Evolutionary conservation across 2,797 vertebrate species (phyloP).

Genomic region (Catostomus latipinnis): DNA sequence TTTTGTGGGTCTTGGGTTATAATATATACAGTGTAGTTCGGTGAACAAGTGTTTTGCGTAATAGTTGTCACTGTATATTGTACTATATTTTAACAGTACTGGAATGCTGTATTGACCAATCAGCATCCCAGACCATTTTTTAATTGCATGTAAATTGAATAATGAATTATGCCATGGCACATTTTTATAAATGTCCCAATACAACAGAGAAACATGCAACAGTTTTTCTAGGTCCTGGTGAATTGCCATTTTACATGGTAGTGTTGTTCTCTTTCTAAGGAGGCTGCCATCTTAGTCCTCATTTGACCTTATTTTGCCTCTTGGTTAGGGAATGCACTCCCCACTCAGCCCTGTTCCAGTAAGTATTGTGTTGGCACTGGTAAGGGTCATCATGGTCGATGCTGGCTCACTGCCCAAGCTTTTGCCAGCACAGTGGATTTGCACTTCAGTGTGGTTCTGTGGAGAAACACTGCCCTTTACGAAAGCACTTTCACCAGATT

Average conservation of each 20-base stretch:
- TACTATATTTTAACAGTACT: neutral
- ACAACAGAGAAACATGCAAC: too few relatives aligned
- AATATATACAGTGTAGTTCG: too few relatives aligned
- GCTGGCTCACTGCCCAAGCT: slow-evolving; percentile 65
- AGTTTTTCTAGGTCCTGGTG: too few relatives aligned
- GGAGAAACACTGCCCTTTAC: slow-evolving; percentile 73
- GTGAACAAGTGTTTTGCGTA: neutral
- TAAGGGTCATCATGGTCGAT: slow-evolving; percentile 71
- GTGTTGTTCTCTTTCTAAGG: neutral
- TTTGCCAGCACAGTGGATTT: slow-evolving; percentile 69
- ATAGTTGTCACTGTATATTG: neutral
- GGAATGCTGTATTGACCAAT: too few relatives aligned
- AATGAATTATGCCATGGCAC: too few relatives aligned
- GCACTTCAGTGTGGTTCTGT: slow-evolving; percentile 67
- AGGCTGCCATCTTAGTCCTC: slow-evolving; percentile 32
- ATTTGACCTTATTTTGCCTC: slow-evolving; percentile 54
- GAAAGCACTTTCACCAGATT: slow-evolving; percentile 62
- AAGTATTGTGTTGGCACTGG: slow-evolving; percentile 67
- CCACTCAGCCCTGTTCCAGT: slow-evolving; percentile 47
- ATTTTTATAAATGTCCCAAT: too few relatives aligned
- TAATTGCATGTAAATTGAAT: too few relatives aligned
- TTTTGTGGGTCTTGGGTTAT: too few relatives aligned
- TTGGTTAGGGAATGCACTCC: slow-evolving; percentile 45
- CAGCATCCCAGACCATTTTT: too few relatives aligned
- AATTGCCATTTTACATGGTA: too few relatives aligned